Evolutionary conservation across 2,113 vertebrate species (phyloP), one percentile per base, ranked within the genome.

Genomic region (Scartelaos histophorus): DNA sequence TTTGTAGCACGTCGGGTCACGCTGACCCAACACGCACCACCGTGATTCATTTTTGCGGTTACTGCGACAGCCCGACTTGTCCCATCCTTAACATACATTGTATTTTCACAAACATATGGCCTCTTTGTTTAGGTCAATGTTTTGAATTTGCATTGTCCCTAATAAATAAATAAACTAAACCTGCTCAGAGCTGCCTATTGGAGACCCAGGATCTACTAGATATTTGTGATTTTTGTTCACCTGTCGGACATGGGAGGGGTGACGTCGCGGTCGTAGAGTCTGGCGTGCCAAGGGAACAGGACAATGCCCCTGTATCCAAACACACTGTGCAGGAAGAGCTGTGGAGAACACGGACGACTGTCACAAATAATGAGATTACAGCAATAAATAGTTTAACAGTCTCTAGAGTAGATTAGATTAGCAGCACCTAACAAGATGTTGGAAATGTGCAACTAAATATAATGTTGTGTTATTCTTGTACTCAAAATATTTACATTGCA

Each of bases 231-330:
- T 7, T 7, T 3, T 12, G 9, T 34, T 68, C 92, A 98, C 97
- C 96, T 97, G 80, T 99, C 97, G 74, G 95, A 83, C 61, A 94
- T 80, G 35, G 94, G 90, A 79, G 96, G 95, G 67, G 96, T 95
- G 77, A 98, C 94, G 83, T 98, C 97, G 71, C 97, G 90, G 90
- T 99, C 97, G 2, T 98, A 99, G 1, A 99, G 92, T 66, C 97
- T 94, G 75, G 97, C 97, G n/a, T 98, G 97, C 97, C 97, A 99
- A 7, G 97, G 97, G 78, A 99, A 99, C 80, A 98, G 90, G 60
- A 98, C 96, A 0, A 98, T 97, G 24, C 97, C 97, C 90, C 97
- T 93, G 83, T 99, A 99, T 62, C 97, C 97, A 92, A 99, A 99
- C 67, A 99, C 93, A 10, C 97, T 98, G 90, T 99, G 97, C 71